A percentile compares a stretch with the other conserved stretches of the same genome.
These are phyloP conservation scores for Lipotes vexillifer DNA, from an alignment of 2,113 vertebrate species.

Conservation along the genomic window DNA sequence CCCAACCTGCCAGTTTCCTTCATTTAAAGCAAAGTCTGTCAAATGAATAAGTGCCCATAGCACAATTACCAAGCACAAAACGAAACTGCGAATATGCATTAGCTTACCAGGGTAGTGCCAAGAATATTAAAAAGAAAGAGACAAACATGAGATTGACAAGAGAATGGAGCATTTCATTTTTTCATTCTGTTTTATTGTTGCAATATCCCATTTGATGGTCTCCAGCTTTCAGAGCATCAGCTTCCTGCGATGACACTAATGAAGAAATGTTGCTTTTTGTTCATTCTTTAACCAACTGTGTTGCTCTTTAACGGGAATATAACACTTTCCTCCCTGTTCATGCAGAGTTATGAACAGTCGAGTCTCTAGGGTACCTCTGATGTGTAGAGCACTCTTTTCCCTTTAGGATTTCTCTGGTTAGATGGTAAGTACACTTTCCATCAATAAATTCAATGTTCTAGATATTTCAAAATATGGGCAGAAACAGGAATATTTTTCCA, in stretches of 20 bases:
- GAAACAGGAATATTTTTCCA: constrained; percentile 61
- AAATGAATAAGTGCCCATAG: constrained; percentile 57
- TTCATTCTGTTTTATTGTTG: constrained; percentile 21
- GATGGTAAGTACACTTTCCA: constrained; percentile 18
- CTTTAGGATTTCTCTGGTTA: background rate
- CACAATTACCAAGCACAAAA: constrained; percentile 68
- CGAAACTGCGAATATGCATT: constrained; percentile 4
- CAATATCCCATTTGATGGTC: constrained; percentile 43
- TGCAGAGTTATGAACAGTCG: background rate
- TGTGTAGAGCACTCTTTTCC: background rate
- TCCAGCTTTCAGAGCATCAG: constrained; percentile 11
- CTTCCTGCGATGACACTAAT: constrained; percentile 45
- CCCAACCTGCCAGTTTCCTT: constrained; percentile 61
- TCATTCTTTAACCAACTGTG: constrained; percentile 63
- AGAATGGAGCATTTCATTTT: background rate
- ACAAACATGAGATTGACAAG: constrained; percentile 60
- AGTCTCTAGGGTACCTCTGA: background rate
- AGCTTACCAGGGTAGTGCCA: constrained; percentile 51
- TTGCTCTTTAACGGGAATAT: background rate
- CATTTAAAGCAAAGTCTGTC: constrained; percentile 62
- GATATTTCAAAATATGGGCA: background rate
- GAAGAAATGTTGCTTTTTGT: constrained; percentile 53
- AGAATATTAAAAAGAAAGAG: constrained; percentile 46
- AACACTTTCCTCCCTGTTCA: background rate
- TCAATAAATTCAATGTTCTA: constrained; percentile 9